Evolutionary conservation across 2,797 vertebrate species (phyloP), one percentile per base, ranked within the genome.

Genomic region (Kryptolebias ocellatus): DNA sequence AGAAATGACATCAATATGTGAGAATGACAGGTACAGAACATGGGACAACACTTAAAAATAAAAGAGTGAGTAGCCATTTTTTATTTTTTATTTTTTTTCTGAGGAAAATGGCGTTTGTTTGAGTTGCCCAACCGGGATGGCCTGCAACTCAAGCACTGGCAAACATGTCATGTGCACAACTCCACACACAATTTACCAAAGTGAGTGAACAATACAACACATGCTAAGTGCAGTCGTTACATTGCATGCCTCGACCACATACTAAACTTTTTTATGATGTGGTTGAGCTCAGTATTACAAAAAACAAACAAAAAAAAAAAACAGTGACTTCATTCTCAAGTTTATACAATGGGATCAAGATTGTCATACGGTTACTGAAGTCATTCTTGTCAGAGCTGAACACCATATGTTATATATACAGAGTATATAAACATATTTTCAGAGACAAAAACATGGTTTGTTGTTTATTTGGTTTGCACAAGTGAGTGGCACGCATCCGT

Each of bases 61-160:
- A 50, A 53, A 89, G 93, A 88, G 91, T 83, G 86, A 94, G 93
- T 92, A 94, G 94, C 95, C 95, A 97, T 95, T 97, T 94, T 92
- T n/a, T 24, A 12, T 1, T 9, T 3, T n/a, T 12, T 24, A 0
- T 9, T 3, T 9, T 9, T 9, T 31, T 31, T 31, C 3, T 86
- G 91, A 93, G 90, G 91, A 95, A 95, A 99, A 96, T 94, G 96
- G 95, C 95, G 70, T 93, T 95, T 93, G 95, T 95, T 98, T 98
- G 96, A 98, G 94, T 97, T 98, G 96, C 94, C 76, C 87, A 1
- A 91, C 83, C 93, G 84, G 93, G 76, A 50, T 82, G 94, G 94
- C 91, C 91, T 90, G 94, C 95, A 98, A 95, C 95, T 97, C 96
- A 99, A 99, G 96, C 95, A 95, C 92, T 92, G 92, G 90, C 89